Evolutionary conservation across 1,140 invertebrate species (phyloP), one percentile per base, ranked within the genome.

Genomic region (Uloborus diversus): DNA sequence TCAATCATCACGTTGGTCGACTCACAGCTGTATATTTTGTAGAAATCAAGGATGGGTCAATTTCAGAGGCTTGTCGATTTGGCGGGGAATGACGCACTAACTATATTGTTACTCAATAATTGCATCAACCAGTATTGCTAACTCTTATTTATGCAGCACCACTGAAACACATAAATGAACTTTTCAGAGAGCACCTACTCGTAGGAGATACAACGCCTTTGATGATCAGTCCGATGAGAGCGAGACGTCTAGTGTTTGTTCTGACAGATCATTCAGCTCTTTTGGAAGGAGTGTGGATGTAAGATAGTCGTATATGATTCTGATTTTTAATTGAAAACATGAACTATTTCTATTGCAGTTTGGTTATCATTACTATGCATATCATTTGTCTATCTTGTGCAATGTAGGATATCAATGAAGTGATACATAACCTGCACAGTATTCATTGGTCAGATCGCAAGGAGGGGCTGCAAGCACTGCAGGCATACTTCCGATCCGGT

Each of bases 181-280:
- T 56, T 51, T 64, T 28, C 27, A 81, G 81, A 57, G 53, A 53
- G 37, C 69, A 27, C 71, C 82, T 49, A 37, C 78, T 53, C 47
- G 59, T 32, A 57, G 81, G 28, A 59, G 78, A 47, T 83, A 79
- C 61, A 75, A 64, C 80, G 53, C 79, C 27, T 87, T 88, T 83
- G 89, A 89, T 62, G 93, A 95, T 84, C 93, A 95, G 69, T 94
- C 94, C 42, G 94, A 96, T 85, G 93, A 95, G 76, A 97, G 95
- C 57, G 96, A 98, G 86, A 96, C 95, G 2, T 98, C 96, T 37
- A 97, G 95, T 85, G 92, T 97, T 57, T 97, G 95, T 86, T 97
- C 96, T 0, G 96, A 98, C 84, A 88, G 94, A 4, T 96, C 94
- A 30, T 92, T 92, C 84, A 88, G 94, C 5, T 96, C 94, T 30